Evolutionary conservation across 2,888 invertebrate species (phyloP), one percentile per base, ranked within the genome.

Genomic region (Crossocerus cetratus): DNA sequence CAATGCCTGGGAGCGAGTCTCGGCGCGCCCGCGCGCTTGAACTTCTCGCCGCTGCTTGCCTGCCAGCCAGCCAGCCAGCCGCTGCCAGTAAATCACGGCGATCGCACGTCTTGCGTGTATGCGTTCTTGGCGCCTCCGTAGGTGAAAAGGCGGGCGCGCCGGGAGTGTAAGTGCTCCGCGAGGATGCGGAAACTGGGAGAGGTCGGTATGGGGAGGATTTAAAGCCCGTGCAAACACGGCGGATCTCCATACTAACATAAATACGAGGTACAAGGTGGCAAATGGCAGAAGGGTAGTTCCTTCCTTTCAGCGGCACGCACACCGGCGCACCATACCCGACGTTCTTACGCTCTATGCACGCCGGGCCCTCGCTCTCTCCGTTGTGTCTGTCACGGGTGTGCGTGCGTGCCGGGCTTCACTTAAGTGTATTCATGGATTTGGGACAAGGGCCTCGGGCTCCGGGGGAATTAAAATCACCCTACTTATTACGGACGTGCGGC

Each of bases 391-490:
- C 45, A 20, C 16, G 16, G 57, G 18, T 32, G 54, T 60, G 23
- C 57, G 14, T 57, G 18, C 18, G 23, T 23, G 32, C 3, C 45
- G 4, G 68, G 32, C 21, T 56, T 55, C 59, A 49, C 56, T 65
- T 70, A 63, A 81, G 78, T 76, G 74, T 83, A 83, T 86, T 86
- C 83, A 81, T 84, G 81, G 82, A 85, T 84, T 83, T 83, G 72
- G 81, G 81, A 77, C 77, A 69, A 80, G 80, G 70, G 78, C 78
- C 76, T 77, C 69, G 81, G 77, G 16, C 49, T 16, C 71, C 69
- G 76, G 78, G 80, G 77, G 83, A 86, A 86, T 86, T 86, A 86
- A 86, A 86, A 86, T 85, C 85, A 85, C 83, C 83, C 86, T 78
- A 81, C 82, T 86, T 84, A 84, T 83, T 81, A 78, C 76, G 70